Base-by-base conservation (phyloP, 1,140 invertebrate genomes). In the Lordiphosa collinella region DNA sequence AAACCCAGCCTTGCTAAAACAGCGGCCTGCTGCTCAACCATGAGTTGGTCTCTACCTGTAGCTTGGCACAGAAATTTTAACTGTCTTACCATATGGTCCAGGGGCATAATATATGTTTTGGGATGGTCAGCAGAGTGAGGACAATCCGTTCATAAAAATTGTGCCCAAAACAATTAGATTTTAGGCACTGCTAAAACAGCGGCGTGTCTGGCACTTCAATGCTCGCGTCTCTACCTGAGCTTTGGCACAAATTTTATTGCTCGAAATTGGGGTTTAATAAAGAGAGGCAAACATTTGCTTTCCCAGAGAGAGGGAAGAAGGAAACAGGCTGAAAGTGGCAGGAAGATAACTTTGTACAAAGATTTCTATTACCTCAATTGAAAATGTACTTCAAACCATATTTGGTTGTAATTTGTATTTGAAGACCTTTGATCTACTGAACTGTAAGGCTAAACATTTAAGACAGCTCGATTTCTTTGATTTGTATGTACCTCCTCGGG, bases 41-140 rank as follows among this genome's bases (percentile, higher is more conserved):
- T 82, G 62, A 56, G 29, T 25, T 34, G 60, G 76, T 68, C 76
- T 75, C 76, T 82, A 82, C 76, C 76, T 82, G 76, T 60, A 70
- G 71, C 76, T 36, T 55, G 66, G 35, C 48, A 82, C 67, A 80
- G 13, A 38, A 6, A 18, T 12, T n/a, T 7, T 18, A 35, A 13
- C 18, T 10, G 3, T n/a, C 10, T 29, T 14, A 10, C 6, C 6
- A 29, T 29, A 29, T 10, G 3, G n/a, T 4, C 12, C 18, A 12
- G 14, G 32, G 34, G 47, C 47, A 36, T 31, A 22, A 22, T 7
- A 18, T 9, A 9, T 14, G 18, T 11, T 11, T n/a, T 49, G n/a
- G n/a, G 10, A 14, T 11, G 18, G 4, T 8, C 6, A 12, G 1
- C 10, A n/a, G 18, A 35, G 31, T 14, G 13, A 13, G 11, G 12